Evolutionary conservation across 2,888 invertebrate species (phyloP).

Genomic region (Tipula vernalis): DNA sequence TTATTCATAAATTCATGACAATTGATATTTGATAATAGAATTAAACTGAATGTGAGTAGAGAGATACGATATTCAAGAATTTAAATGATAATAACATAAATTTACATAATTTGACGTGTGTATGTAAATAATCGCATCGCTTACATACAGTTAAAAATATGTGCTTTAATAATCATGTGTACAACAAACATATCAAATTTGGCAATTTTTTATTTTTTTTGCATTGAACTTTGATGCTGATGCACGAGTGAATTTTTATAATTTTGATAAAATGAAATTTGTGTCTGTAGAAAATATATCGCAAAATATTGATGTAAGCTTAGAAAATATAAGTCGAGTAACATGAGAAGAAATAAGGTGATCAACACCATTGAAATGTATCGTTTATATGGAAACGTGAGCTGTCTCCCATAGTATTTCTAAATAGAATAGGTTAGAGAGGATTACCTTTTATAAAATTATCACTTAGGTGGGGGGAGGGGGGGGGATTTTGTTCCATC

Average conservation of each 20-base stretch:
- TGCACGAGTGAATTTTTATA: not conserved
- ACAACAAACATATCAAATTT: not conserved
- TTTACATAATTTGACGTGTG: not conserved
- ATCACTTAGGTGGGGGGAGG: too few relatives aligned
- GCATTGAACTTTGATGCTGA: not conserved
- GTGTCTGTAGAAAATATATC: not conserved
- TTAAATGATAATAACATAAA: not conserved
- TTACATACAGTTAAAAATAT: not conserved
- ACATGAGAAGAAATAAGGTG: not conserved
- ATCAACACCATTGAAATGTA: not conserved
- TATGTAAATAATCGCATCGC: not conserved
- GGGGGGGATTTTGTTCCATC: too few relatives aligned
- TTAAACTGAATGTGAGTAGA: not conserved
- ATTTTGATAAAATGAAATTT: not conserved
- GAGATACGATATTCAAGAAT: not conserved
- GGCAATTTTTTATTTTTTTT: not conserved
- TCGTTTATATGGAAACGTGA: too few relatives aligned
- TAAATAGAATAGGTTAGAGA: too few relatives aligned
- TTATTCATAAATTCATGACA: slow-evolving; percentile 4
- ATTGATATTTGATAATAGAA: not conserved
- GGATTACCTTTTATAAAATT: too few relatives aligned
- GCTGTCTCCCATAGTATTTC: too few relatives aligned
- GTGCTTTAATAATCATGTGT: not conserved
- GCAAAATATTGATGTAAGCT: too few relatives aligned
- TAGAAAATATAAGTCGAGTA: not conserved